Percentiles rank a stretch among this genome's conserved stretches.
These are phyloP conservation scores for Episyrphus balteatus DNA, from an alignment of 1,140 invertebrate genomes.

Conservation along the genomic window DNA sequence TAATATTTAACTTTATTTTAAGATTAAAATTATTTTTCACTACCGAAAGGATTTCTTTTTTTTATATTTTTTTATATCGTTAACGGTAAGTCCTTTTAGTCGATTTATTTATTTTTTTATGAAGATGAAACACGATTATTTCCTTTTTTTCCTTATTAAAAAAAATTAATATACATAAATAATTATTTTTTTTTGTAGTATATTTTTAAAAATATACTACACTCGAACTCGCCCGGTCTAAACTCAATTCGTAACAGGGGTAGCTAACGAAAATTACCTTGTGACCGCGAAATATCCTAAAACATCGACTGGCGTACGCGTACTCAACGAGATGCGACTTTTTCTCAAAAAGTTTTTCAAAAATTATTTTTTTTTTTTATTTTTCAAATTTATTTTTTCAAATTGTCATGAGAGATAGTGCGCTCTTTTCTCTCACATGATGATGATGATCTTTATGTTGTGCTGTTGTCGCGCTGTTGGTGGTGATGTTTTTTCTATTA, in stretches of 20 bases:
- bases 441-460: background rate
- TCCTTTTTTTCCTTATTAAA: constrained; percentile 1
- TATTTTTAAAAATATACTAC: constrained; percentile 35
- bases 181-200: constrained; percentile 4
- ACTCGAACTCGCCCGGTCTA: constrained; percentile 38
- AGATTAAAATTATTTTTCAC: too few relatives aligned
- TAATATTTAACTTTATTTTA: too few relatives aligned
- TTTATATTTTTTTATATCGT: too few relatives aligned
- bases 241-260: constrained; percentile 39
- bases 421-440: constrained; percentile 5
- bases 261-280: constrained; percentile 37
- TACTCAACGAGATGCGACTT: background rate
- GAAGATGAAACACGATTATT: constrained; percentile 1
- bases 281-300: constrained; percentile 32
- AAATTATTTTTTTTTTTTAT: too few relatives aligned
- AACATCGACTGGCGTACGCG: too few relatives aligned
- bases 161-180: constrained; percentile 5
- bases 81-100: too few relatives aligned
- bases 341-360: too few relatives aligned
- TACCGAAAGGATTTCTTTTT: too few relatives aligned
- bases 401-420: background rate
- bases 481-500: too few relatives aligned
- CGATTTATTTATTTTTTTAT: too few relatives aligned
- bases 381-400: background rate
- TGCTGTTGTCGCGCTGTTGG: too few relatives aligned